Evolutionary conservation across 2,113 vertebrate species (phyloP).

Genomic region (Halcyon malimbica): DNA sequence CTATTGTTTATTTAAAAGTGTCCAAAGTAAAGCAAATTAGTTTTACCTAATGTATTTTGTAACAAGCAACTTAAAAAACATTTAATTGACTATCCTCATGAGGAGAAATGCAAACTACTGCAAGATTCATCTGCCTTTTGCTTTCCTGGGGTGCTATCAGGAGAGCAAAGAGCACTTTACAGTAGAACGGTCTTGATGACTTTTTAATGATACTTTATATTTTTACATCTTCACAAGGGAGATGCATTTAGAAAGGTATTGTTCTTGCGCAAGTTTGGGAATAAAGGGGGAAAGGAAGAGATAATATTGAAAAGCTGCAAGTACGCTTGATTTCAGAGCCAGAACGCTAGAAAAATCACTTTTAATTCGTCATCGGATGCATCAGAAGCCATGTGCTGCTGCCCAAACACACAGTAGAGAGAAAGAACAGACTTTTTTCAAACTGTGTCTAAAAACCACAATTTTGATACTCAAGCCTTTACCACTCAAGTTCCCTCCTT

Average conservation of each 20-base stretch:
- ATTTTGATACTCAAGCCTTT: neutral
- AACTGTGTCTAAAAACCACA: fast-evolving
- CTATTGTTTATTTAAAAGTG: neutral
- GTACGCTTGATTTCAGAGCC: neutral
- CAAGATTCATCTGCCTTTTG: neutral
- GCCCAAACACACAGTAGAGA: neutral
- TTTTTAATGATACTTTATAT: conserved; percentile 16
- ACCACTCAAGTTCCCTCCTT: neutral
- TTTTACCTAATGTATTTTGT: neutral
- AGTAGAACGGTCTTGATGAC: neutral
- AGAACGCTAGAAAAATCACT: neutral
- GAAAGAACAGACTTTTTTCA: neutral
- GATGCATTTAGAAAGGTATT: neutral
- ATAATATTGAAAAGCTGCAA: neutral
- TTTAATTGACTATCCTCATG: neutral
- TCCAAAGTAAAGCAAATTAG: neutral
- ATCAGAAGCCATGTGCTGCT: neutral
- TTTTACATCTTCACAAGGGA: conserved; percentile 11
- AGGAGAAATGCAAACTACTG: neutral
- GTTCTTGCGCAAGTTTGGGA: neutral
- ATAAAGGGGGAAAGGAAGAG: neutral
- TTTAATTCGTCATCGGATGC: neutral
- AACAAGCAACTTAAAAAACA: neutral
- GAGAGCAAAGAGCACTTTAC: neutral
- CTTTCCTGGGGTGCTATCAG: neutral